Evolutionary conservation across 2,113 vertebrate genomes (phyloP).

Genomic region (Pagrus major): DNA sequence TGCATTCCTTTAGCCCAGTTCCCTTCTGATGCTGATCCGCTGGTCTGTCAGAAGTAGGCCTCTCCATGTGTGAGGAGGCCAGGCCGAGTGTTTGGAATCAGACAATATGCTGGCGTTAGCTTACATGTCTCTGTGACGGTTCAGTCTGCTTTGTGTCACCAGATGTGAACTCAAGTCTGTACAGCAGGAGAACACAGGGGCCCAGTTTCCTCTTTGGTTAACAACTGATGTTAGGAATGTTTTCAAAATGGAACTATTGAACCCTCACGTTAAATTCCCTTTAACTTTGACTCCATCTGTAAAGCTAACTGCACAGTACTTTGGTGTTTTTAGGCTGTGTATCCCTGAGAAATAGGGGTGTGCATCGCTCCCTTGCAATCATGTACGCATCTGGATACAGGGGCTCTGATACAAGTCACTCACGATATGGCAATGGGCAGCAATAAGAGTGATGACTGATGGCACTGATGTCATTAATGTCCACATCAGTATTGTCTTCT

Average conservation of each 20-base stretch:
- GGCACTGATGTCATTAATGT: too few species aligned
- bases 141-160: constrained; percentile 19
- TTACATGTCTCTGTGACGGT: not conserved
- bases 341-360: too few species aligned
- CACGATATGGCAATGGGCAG: too few species aligned
- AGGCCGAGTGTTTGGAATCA: not conserved
- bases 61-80: constrained; percentile 8
- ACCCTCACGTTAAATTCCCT: not conserved
- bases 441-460: too few species aligned
- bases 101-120: constrained; percentile 16
- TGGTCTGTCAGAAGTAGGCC: not conserved
- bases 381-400: too few species aligned
- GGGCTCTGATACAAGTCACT: too few species aligned
- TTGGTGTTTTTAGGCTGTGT: not conserved
- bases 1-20: constrained; percentile 12
- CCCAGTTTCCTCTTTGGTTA: not conserved
- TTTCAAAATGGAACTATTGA: not conserved
- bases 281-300: not conserved
- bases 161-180: constrained; percentile 32
- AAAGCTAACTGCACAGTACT: not conserved
- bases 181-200: not conserved
- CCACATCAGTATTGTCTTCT: too few species aligned
- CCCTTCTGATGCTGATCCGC: constrained; percentile 4
- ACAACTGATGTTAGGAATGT: not conserved
- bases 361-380: too few species aligned